Evolutionary conservation across 2,888 invertebrate genomes (phyloP), one percentile per base, ranked within the genome.

Genomic region (Rhagonycha lutea): DNA sequence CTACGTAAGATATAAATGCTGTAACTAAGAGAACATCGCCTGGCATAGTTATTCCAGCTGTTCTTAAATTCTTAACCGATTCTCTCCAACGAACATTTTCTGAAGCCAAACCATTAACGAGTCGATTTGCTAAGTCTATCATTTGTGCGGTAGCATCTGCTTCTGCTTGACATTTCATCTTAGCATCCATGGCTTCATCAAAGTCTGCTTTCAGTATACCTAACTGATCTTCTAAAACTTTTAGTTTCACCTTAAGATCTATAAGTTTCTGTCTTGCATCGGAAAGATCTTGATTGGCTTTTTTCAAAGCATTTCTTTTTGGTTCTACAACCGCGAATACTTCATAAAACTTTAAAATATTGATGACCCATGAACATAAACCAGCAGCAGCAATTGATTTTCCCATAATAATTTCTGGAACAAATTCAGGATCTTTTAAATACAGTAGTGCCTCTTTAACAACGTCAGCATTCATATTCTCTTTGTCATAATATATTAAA

Each of bases 331-430:
- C 94, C 78, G 95, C 94, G 88, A 94, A 97, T 28, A 98, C 96
- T 72, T 95, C 94, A 88, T 96, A 95, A 88, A 96, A 98, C 82
- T 91, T 94, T 85, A 95, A 90, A 80, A 98, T 97, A 87, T 98
- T 98, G 81, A 96, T 94, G 2, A 96, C 98, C 97, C 98, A 98
- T 1, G 97, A 93, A 85, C 97, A 98, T 9, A 98, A 89, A 24
- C 98, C 96, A 71, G 97, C 96, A 18, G 98, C 98, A 14, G 98
- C 98, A 32, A 92, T 90, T 0, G 98, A 98, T 88, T 98, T 98
- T 0, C 93, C 90, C 81, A 92, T 87, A 83, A 98, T 95, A 80
- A 94, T 93, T 61, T 95, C 95, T 0, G 96, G 93, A 81, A 93
- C 92, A 86, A 98, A 98, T 81, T 97, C 96, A 11, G 92, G 91